Evolutionary conservation across 2,888 invertebrate species (phyloP).

Genomic region (Tineola bisselliella): DNA sequence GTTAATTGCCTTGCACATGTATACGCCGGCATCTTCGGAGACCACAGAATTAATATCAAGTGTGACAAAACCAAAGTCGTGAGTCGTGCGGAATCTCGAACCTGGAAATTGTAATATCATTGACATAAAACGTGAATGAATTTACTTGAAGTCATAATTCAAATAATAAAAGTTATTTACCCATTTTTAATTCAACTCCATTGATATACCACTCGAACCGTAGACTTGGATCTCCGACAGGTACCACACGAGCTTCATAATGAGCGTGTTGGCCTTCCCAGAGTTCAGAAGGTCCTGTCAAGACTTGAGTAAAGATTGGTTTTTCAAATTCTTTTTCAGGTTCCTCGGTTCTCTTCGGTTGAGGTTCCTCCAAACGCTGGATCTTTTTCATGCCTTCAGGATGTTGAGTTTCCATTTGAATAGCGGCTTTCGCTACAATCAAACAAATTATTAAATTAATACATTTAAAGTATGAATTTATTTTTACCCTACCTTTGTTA

Average conservation of each 20-base stretch:
- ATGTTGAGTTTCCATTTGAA: constrained; percentile 90
- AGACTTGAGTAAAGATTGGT: constrained; percentile 88
- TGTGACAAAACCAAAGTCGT: constrained; percentile 95
- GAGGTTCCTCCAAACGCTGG: constrained; percentile 83
- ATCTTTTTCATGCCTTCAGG: constrained; percentile 93
- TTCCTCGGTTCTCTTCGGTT: constrained; percentile 74
- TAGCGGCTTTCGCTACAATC: constrained; percentile 79
- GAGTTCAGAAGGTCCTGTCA: constrained; percentile 88
- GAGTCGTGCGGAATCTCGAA: constrained; percentile 88
- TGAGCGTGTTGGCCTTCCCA: constrained; percentile 93
- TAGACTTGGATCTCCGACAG: constrained; percentile 92
- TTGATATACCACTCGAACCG: constrained; percentile 97
- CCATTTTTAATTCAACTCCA: constrained; percentile 91
- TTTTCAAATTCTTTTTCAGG: constrained; percentile 87
- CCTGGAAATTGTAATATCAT: no score
- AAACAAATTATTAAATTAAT: no score
- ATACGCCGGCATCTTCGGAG: constrained; percentile 89
- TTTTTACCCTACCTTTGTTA: no score
- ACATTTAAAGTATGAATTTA: no score
- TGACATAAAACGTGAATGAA: no score
- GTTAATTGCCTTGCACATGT: constrained; percentile 94
- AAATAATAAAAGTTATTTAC: constrained; percentile 46
- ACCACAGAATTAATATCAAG: constrained; percentile 90
- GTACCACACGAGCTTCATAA: constrained; percentile 91
- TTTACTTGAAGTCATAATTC: no score